Evolutionary conservation across 2,888 invertebrate genomes (phyloP).

Genomic region (Neoaliturus tenellus): DNA sequence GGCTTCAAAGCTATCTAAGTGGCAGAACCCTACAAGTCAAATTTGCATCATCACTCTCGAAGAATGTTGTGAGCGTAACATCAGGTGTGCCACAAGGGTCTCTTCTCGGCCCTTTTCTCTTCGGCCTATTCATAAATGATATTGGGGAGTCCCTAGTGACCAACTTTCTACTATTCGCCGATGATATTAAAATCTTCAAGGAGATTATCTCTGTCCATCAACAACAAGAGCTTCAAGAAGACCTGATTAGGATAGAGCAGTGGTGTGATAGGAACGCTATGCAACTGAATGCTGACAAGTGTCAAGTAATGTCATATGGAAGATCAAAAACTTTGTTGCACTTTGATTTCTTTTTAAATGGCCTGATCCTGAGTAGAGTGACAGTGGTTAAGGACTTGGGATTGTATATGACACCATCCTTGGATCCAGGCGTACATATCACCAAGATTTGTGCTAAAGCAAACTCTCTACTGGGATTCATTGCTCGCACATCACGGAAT

Average conservation of each 20-base stretch:
- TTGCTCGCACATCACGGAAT: neutral
- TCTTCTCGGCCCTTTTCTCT: slow-evolving; percentile 39
- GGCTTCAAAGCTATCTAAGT: neutral
- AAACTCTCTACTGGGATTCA: neutral
- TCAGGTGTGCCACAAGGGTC: neutral
- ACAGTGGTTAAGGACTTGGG: slow-evolving; percentile 8
- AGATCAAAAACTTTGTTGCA: neutral
- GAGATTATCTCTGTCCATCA: neutral
- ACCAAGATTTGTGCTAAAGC: neutral
- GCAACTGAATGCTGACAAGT: slow-evolving; percentile 1
- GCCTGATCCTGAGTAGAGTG: neutral
- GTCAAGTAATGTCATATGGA: neutral
- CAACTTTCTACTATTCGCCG: slow-evolving; percentile 20
- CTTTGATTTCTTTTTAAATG: slow-evolving; percentile 9
- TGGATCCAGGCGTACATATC: neutral
- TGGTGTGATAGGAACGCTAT: slow-evolving; percentile 10
- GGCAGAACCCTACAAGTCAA: neutral
- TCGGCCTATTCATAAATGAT: slow-evolving; percentile 27
- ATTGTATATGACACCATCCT: neutral
- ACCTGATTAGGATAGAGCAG: neutral
- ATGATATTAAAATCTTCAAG: slow-evolving; percentile 21
- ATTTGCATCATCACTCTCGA: neutral
- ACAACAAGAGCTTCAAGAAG: neutral
- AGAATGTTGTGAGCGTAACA: no score
- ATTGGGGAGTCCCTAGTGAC: neutral